Percentiles rank a stretch among this genome's conserved stretches.
phyloP scores from a whole-genome alignment of 2,888 invertebrate genomes.

The Drosophila borborema region DNA sequence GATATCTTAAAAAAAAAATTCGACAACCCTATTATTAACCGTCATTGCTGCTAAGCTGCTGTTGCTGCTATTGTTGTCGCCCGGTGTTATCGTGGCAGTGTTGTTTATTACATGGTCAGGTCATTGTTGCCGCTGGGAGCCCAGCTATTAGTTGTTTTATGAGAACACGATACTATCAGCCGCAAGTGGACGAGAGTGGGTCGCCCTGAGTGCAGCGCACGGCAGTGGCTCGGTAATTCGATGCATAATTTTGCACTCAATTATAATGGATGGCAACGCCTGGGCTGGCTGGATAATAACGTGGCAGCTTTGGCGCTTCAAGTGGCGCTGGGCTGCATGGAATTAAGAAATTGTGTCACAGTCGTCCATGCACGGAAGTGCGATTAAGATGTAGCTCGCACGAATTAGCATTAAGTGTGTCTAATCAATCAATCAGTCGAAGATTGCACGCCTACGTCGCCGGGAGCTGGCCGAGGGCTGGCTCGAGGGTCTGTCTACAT shows the following conservation, averaged over 20 bases:
- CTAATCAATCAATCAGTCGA: conserved; percentile 64
- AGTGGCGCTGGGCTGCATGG: conserved; percentile 51
- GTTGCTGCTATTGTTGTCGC: conserved; percentile 33
- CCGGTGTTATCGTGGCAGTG: conserved; percentile 62
- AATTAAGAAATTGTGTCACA: conserved; percentile 64
- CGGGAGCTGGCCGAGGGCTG: not conserved
- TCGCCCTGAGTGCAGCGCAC: conserved; percentile 19
- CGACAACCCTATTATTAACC: conserved; percentile 54
- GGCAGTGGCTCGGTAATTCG: conserved; percentile 53
- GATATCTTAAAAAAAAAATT: too few species aligned
- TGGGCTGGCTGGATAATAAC: conserved; percentile 58
- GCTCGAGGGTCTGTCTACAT: conserved; percentile 19
- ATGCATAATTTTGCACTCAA: conserved; percentile 80
- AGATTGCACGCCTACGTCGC: conserved; percentile 5
- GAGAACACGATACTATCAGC: conserved; percentile 65
- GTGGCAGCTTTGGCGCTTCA: conserved; percentile 53
- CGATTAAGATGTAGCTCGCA: conserved; percentile 40
- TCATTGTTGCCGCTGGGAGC: conserved; percentile 25
- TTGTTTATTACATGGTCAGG: conserved; percentile 68
- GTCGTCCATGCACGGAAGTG: conserved; percentile 6
- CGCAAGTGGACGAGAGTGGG: conserved; percentile 40
- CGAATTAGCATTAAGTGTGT: conserved; percentile 64
- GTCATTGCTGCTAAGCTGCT: conserved; percentile 56
- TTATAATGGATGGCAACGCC: conserved; percentile 71
- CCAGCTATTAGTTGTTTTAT: conserved; percentile 71